Conservation (phyloP, 1,140 invertebrate genomes). For the Amphibalanus amphitrite region DNA sequence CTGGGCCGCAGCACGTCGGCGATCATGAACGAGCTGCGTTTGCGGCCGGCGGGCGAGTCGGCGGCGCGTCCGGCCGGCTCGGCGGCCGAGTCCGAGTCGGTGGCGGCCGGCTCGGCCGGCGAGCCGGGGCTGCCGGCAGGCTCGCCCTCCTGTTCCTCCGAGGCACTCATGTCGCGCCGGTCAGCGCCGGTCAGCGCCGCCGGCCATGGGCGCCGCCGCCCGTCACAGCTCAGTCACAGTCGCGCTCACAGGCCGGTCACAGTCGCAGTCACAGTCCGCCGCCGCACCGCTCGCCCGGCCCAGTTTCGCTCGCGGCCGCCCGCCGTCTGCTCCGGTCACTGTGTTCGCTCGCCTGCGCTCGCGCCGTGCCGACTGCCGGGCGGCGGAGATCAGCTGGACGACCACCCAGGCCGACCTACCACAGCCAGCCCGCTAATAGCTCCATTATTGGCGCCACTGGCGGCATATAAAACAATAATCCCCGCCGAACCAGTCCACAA, state of each 20-base stretch:
- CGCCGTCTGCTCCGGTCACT: no score
- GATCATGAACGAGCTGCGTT: slow-evolving; percentile 2
- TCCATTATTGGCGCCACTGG: not conserved
- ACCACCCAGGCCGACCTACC: not conserved
- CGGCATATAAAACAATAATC: not conserved
- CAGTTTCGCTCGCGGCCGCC: no score
- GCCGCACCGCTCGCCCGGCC: no score
- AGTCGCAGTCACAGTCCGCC: no score
- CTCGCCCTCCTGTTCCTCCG: not conserved
- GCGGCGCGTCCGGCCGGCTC: not conserved
- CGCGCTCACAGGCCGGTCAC: no score
- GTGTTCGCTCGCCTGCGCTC: no score
- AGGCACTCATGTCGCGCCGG: not conserved
- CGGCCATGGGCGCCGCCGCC: not conserved
- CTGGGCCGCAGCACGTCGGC: not conserved
- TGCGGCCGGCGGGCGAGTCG: not conserved
- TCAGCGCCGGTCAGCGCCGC: no score
- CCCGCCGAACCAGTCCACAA: not conserved
- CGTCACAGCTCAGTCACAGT: no score
- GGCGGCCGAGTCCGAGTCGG: not conserved
- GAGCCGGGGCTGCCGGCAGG: not conserved
- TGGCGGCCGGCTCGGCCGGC: no score
- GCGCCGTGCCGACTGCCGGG: no score
- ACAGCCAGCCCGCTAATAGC: not conserved
- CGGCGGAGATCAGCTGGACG: no score